Evolutionary conservation across 2,888 invertebrate species (phyloP), one percentile per base, ranked within the genome.

Genomic region (Diaprepes abbreviatus): DNA sequence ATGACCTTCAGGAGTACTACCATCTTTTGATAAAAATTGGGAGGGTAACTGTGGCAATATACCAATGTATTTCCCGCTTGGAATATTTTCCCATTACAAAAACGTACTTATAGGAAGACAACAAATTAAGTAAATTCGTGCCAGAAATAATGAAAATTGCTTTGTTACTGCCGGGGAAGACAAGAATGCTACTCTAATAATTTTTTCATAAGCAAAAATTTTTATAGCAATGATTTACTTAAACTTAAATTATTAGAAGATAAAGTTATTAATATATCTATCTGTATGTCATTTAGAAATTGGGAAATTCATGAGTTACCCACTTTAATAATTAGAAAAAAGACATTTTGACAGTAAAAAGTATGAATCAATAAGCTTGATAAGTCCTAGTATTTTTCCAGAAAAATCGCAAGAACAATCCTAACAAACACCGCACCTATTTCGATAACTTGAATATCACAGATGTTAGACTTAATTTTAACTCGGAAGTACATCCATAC

Each of bases 271-370:
- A 17, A 43, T 43, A 43, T 17, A 43, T 17, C 43, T 3, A 43
- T 43, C 3, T 17, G 14, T 14, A 43, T 43, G 14, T 16, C 5
- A 10, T 72, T 60, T 40, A 59, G 72, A 63, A 45, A 67, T 33
- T 74, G 71, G 71, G 69, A 74, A 58, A 19, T 74, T 9, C 60
- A 70, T 52, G 74, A 73, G 66, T 43, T 70, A 1, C 74, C 74
- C 0, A 6, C 65, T 1, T 40, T 73, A 14, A 70, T 59, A 28
- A 54, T 36, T n/a, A 21, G 7, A 65, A 24, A 31, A 52, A 48
- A 55, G 69, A 73, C 60, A 63, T 71, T 21, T 73, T 71, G 68
- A 19, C 69, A 5, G 70, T 70, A 7, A 40, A 31, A 31, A 31
- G 7, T 9, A 31, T 31, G 31, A 17, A 16, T 17, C 17, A 43